These are phyloP conservation scores for Notolepis coatsorum DNA, from an alignment of 2,797 vertebrate genomes.

Conservation along the genomic window DNA sequence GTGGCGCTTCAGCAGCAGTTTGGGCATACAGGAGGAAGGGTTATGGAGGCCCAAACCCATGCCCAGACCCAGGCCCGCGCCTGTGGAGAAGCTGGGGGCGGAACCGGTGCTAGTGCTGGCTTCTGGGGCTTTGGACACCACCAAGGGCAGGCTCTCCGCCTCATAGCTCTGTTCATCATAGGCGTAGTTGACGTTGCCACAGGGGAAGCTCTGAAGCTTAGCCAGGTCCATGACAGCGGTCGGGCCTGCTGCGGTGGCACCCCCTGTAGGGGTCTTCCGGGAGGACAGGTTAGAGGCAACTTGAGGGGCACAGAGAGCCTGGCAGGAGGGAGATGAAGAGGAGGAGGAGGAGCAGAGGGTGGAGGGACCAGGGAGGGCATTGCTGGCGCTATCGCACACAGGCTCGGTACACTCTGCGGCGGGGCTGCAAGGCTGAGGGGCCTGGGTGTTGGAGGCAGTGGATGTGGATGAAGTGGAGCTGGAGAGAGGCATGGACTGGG, in stretches of 20 bases:
- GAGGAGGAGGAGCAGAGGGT: conserved; percentile 67
- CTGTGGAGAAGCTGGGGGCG: conserved; percentile 56
- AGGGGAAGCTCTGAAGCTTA: conserved; percentile 90
- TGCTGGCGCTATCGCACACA: conserved; percentile 70
- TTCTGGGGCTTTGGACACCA: conserved; percentile 64
- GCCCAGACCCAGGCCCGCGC: conserved; percentile 41
- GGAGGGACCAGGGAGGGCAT: conserved; percentile 70
- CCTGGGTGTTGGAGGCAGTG: conserved; percentile 31
- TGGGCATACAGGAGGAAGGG: conserved; percentile 66
- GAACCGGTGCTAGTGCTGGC: conserved; percentile 56
- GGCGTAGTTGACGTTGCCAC: conserved; percentile 91
- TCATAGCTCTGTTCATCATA: conserved; percentile 87
- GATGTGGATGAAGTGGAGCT: conserved; percentile 33
- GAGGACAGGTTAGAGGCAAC: conserved; percentile 50
- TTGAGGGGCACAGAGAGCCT: conserved; percentile 59
- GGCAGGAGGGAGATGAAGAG: conserved; percentile 70
- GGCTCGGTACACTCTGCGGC: conserved; percentile 75
- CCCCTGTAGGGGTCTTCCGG: conserved; percentile 53
- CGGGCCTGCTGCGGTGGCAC: conserved; percentile 5
- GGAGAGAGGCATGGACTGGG: conserved; percentile 82
- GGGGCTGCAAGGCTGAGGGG: conserved; percentile 40
- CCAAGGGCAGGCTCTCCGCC: conserved; percentile 74
- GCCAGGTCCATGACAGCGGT: conserved; percentile 80
- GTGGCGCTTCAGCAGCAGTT: conserved; percentile 83
- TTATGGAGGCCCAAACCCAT: conserved; percentile 50